These are phyloP conservation scores for Bubo bubo DNA, from an alignment of 2,113 vertebrate species.

Conservation along the genomic window DNA sequence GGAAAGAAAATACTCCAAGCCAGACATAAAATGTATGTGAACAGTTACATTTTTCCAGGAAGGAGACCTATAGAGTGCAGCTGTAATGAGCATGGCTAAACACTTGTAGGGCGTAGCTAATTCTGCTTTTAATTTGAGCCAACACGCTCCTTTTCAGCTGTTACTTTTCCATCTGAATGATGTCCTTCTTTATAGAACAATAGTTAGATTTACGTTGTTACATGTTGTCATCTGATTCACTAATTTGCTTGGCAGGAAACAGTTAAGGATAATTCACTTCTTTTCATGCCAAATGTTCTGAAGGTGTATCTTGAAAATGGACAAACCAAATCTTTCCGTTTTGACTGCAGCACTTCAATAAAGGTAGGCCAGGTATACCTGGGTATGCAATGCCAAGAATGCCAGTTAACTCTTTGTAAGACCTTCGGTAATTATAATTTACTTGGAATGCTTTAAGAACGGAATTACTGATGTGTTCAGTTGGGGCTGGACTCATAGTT, in stretches of 20 bases:
- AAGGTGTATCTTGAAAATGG: conserved; percentile 99
- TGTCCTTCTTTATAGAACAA: not conserved
- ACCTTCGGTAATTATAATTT: not conserved
- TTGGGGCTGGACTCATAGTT: not conserved
- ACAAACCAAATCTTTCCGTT: conserved; percentile 98
- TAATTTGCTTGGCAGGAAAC: conserved; percentile 82
- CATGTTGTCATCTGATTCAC: conserved; percentile 33
- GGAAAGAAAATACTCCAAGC: not conserved
- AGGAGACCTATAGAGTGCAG: not conserved
- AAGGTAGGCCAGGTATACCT: conserved; percentile 80
- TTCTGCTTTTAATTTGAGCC: not conserved
- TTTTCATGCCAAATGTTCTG: conserved; percentile 99
- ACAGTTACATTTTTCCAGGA: not conserved
- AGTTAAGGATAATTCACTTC: conserved; percentile 97
- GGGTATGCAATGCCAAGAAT: not conserved
- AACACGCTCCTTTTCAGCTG: not conserved
- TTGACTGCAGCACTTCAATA: conserved; percentile 96
- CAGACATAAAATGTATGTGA: not conserved
- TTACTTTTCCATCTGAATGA: not conserved
- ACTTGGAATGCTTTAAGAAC: not conserved
- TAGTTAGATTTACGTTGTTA: not conserved
- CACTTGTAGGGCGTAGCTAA: not conserved
- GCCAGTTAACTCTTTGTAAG: not conserved
- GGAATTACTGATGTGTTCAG: not conserved
- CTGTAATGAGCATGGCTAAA: not conserved